A percentile compares a stretch with the other conserved stretches of the same genome.
These are phyloP conservation scores for Malacoctenus gilli DNA, from an alignment of 2,797 vertebrate species.

Conservation along the genomic window DNA sequence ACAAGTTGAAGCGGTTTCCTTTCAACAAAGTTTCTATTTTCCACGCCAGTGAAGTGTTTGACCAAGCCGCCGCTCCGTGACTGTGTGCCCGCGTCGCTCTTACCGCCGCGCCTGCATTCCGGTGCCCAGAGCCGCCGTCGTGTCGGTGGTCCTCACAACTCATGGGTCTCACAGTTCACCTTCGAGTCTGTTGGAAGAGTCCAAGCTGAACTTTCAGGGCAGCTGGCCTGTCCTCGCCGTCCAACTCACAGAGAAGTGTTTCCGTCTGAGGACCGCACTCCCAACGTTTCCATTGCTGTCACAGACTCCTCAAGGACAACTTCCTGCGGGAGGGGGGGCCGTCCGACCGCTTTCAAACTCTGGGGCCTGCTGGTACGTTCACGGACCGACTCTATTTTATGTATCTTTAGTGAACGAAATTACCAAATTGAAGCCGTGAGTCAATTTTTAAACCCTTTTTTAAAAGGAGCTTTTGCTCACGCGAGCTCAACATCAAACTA, in stretches of 20 bases:
- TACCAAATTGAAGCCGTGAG: too few species aligned
- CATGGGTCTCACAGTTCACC: slow-evolving; percentile 55
- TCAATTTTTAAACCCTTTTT: too few species aligned
- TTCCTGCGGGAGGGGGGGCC: not conserved
- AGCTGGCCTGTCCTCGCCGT: not conserved
- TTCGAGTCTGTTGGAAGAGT: not conserved
- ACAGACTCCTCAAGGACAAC: slow-evolving; percentile 63
- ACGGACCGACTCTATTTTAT: too few species aligned
- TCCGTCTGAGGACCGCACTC: not conserved
- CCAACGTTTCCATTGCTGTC: slow-evolving; percentile 33
- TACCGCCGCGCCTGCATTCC: slow-evolving; percentile 65
- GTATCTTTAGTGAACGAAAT: too few species aligned
- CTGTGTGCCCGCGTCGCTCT: slow-evolving; percentile 25
- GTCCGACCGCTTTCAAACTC: slow-evolving; percentile 21
- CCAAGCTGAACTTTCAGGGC: not conserved
- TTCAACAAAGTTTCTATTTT: too few species aligned
- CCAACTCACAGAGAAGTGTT: not conserved
- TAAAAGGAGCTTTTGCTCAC: too few species aligned
- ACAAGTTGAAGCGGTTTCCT: too few species aligned
- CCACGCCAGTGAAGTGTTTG: too few species aligned
- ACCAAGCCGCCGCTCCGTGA: too few species aligned
- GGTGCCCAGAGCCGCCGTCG: slow-evolving; percentile 23
- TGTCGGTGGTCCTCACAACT: slow-evolving; percentile 58
- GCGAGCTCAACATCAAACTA: too few species aligned
- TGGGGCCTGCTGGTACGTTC: slow-evolving; percentile 50